Evolutionary conservation across 2,797 vertebrate genomes (phyloP).

Genomic region (Sebastes hubbsi): DNA sequence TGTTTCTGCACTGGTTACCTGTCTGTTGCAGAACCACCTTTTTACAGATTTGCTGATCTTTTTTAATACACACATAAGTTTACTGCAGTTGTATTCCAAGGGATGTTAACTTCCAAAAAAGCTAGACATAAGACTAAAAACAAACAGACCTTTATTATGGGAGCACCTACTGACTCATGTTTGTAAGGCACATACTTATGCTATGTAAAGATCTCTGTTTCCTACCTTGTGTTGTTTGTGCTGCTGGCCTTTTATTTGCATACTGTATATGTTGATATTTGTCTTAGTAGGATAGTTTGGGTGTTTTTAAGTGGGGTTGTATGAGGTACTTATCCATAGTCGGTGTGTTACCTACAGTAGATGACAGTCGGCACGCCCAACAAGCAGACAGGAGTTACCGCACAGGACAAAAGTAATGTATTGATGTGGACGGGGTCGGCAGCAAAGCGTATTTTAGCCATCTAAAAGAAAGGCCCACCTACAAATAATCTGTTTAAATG

Average conservation of each 20-base stretch:
- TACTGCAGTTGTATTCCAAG: background rate
- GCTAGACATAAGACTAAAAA: background rate
- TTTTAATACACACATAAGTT: background rate
- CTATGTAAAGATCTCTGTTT: background rate
- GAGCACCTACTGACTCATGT: background rate
- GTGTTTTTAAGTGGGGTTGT: background rate
- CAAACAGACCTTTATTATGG: background rate
- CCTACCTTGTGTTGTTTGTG: background rate
- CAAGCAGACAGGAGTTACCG: background rate
- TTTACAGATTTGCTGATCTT: background rate
- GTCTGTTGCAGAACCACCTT: background rate
- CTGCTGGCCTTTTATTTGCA: background rate
- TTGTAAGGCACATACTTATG: background rate
- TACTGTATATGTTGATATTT: background rate
- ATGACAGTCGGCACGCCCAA: accelerated
- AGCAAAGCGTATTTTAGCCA: background rate
- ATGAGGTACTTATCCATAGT: background rate
- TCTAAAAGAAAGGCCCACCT: background rate
- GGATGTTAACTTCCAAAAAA: background rate
- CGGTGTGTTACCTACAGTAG: background rate
- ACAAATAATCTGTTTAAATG: background rate
- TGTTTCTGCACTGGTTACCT: background rate
- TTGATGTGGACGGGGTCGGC: background rate
- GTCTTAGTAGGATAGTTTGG: background rate
- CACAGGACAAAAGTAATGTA: background rate